Conservation (phyloP, 2,888 invertebrate species). For the Coelinius sp. region DNA sequence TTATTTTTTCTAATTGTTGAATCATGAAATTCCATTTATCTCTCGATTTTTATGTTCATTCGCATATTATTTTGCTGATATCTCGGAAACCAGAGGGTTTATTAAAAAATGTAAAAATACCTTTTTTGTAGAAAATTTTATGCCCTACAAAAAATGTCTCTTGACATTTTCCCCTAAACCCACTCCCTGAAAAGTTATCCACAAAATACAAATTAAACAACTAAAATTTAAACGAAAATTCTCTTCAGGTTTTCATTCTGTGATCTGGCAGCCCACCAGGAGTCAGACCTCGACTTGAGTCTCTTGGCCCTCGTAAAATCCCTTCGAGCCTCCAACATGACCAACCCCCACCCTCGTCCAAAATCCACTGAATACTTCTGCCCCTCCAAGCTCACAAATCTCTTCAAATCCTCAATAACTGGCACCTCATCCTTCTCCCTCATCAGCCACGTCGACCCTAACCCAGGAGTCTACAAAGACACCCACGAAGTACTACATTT, state of each 20-base stretch:
- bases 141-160: too few species aligned
- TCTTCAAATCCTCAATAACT: background rate
- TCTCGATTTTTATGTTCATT: background rate
- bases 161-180: too few species aligned
- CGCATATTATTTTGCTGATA: too few species aligned
- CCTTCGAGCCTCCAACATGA: background rate
- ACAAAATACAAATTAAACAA: background rate
- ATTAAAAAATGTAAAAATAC: too few species aligned
- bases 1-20: too few species aligned
- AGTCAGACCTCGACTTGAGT: background rate
- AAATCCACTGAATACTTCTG: background rate
- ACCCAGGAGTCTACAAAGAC: background rate
- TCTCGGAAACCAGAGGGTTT: background rate
- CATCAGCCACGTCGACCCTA: background rate
- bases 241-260: background rate
- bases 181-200: too few species aligned
- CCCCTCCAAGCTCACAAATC: background rate
- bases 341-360: background rate
- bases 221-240: background rate
- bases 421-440: background rate
- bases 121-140: too few species aligned
- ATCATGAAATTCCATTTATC: background rate
- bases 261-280: constrained; percentile 2
- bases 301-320: background rate
- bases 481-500: background rate